These are phyloP conservation scores for Germaria angustata DNA, from an alignment of 2,888 invertebrate species.

Conservation along the genomic window DNA sequence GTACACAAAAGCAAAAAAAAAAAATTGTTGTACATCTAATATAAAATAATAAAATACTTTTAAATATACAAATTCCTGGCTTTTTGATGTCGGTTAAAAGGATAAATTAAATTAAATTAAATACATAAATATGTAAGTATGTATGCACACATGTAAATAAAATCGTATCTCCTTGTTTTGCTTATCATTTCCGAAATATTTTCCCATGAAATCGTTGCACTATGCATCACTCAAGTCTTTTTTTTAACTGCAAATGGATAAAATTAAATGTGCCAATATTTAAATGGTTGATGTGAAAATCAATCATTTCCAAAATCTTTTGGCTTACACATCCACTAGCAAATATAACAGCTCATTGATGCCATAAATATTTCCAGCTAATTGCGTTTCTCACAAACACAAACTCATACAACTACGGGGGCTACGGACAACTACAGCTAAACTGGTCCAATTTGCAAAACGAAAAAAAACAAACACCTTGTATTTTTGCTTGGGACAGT, in stretches of 20 bases:
- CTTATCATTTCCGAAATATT: too few species aligned
- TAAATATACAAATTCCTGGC: too few species aligned
- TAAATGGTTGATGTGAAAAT: constrained; percentile 43
- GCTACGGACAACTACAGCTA: constrained; percentile 68
- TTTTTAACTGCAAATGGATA: constrained; percentile 27
- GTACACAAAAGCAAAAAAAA: too few species aligned
- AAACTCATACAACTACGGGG: constrained; percentile 59
- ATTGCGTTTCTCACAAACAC: constrained; percentile 34
- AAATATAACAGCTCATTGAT: constrained; percentile 15
- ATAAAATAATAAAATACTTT: too few species aligned
- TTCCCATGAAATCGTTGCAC: constrained; percentile 20
- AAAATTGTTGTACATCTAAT: too few species aligned
- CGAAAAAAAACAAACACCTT: constrained; percentile 44
- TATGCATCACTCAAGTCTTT: constrained; percentile 1
- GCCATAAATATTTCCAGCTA: constrained; percentile 36
- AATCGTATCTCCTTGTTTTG: too few species aligned
- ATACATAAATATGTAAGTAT: too few species aligned
- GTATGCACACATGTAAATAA: too few species aligned
- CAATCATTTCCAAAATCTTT: constrained; percentile 43
- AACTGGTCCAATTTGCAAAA: constrained; percentile 71
- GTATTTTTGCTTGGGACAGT: constrained; percentile 27
- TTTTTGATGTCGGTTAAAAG: too few species aligned
- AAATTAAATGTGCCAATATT: constrained; percentile 42
- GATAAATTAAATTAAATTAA: too few species aligned
- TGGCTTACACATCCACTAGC: background rate